A percentile compares a stretch with the other conserved stretches of the same genome.
phyloP scores from a whole-genome alignment of 2,888 invertebrate species.

The Phytoseiulus persimilis region DNA sequence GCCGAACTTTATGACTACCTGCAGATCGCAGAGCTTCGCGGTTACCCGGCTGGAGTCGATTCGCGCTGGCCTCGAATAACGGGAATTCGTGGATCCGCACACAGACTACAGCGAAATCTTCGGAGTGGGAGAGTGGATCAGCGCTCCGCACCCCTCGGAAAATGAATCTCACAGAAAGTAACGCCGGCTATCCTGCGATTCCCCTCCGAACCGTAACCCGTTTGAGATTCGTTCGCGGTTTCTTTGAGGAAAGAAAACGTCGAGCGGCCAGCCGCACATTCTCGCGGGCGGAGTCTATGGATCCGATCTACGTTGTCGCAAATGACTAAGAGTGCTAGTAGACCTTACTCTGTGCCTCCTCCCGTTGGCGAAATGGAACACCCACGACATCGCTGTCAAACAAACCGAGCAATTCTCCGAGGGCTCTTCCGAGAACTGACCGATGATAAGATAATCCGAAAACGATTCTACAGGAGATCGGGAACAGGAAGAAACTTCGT shows the following conservation, averaged over 20 bases:
- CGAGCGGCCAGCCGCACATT: no score
- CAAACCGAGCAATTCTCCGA: slow-evolving; percentile 30
- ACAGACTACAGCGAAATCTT: no score
- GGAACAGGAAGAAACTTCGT: not conserved
- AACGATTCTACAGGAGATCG: not conserved
- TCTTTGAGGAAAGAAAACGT: no score
- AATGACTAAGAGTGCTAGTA: not conserved
- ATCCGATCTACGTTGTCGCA: not conserved
- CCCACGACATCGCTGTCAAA: slow-evolving; percentile 35
- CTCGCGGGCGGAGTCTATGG: no score
- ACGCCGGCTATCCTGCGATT: no score
- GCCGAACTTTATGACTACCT: slow-evolving; percentile 28
- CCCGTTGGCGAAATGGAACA: slow-evolving; percentile 35
- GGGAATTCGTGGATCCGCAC: not conserved
- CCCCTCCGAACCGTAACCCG: no score
- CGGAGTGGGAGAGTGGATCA: no score
- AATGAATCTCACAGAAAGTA: no score
- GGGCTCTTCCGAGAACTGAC: not conserved
- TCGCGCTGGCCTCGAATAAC: not conserved
- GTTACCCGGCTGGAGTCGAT: not conserved
- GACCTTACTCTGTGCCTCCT: slow-evolving; percentile 31
- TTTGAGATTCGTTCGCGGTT: not conserved
- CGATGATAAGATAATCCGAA: not conserved
- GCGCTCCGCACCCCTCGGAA: no score
- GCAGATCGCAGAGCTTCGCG: not conserved